Percentiles rank a stretch among this genome's conserved stretches.
phyloP scores from a whole-genome alignment of 1,140 invertebrate species.

The Halesus radiatus region DNA sequence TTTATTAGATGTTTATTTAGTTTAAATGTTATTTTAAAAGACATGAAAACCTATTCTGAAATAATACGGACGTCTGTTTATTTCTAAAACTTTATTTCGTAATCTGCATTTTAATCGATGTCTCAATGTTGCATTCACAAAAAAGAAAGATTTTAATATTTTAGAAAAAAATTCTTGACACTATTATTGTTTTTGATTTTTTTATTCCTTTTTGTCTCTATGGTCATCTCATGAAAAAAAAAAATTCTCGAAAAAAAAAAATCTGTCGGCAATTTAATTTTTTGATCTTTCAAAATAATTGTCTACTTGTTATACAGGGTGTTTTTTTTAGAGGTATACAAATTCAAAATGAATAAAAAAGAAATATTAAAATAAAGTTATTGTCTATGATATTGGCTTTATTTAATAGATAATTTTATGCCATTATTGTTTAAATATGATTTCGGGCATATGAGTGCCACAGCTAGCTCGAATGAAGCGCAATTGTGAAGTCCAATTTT shows the following conservation, averaged over 20 bases:
- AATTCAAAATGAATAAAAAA: too few species aligned
- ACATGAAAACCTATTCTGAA: neutral
- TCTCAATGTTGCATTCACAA: neutral
- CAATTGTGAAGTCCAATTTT: too few species aligned
- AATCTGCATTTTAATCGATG: neutral
- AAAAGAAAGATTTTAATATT: neutral
- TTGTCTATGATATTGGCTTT: too few species aligned
- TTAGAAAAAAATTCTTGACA: neutral
- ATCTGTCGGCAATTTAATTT: too few species aligned
- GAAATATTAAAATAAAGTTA: too few species aligned
- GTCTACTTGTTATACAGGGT: too few species aligned
- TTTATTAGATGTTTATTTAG: neutral
- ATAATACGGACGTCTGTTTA: neutral
- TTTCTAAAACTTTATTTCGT: neutral
- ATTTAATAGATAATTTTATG: too few species aligned
- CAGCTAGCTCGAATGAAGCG: too few species aligned
- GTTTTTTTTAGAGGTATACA: too few species aligned
- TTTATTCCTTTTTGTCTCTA: neutral
- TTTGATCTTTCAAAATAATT: neutral
- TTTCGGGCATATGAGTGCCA: too few species aligned
- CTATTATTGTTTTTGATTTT: neutral
- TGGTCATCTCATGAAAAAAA: constrained; percentile 5
- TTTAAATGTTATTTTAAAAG: neutral
- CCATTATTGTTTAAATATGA: too few species aligned
- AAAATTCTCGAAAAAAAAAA: neutral